phyloP scores from a whole-genome alignment of 2,888 invertebrate species.

The Dermolepida albohirtum region DNA sequence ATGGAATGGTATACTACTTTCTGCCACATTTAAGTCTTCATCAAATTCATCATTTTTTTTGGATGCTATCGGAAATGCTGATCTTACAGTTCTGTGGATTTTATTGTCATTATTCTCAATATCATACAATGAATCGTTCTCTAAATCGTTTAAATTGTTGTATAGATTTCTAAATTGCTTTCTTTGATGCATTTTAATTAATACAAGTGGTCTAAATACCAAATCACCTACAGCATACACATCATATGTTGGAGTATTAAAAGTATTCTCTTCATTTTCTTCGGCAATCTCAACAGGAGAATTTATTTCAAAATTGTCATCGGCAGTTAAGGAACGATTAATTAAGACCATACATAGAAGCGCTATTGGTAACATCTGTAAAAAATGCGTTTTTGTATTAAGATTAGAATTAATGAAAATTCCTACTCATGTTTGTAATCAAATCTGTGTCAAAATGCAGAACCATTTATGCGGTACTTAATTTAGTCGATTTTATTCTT shows the following conservation, averaged over 20 bases:
- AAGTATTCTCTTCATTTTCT: background rate
- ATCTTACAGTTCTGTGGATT: background rate
- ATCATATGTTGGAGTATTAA: background rate
- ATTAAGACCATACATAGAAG: too few species aligned
- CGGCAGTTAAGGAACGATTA: too few species aligned
- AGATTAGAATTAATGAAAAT: too few species aligned
- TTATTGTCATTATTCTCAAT: background rate
- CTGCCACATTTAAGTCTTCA: slow-evolving; percentile 15
- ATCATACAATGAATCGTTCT: background rate
- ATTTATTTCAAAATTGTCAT: background rate
- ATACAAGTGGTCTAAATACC: background rate
- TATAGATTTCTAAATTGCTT: background rate
- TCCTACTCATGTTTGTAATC: too few species aligned
- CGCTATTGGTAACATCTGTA: too few species aligned
- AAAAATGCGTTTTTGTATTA: too few species aligned
- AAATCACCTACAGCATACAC: slow-evolving; percentile 1
- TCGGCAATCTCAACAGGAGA: background rate
- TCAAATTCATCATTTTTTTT: background rate
- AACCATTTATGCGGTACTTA: too few species aligned
- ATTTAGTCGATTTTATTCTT: too few species aligned
- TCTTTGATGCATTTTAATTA: slow-evolving; percentile 9
- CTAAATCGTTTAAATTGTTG: background rate
- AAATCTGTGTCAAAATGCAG: too few species aligned
- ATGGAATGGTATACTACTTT: slow-evolving; percentile 33
- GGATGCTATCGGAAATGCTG: background rate